Conservation (phyloP, 2,888 invertebrate species). For the Girardia tigrina region DNA sequence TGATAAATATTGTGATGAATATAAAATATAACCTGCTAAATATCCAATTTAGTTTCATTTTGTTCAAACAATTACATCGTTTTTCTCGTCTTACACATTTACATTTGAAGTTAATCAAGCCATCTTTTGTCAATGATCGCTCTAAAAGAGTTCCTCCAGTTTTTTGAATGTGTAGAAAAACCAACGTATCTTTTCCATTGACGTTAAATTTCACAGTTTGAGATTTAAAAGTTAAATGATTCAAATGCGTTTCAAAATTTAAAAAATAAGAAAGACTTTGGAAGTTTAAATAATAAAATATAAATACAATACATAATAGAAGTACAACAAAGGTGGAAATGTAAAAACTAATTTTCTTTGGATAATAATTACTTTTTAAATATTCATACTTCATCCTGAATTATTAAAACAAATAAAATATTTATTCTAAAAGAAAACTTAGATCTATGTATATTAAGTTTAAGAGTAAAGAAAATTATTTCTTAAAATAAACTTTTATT, state of each 20-base stretch:
- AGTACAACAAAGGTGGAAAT: no score
- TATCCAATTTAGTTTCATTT: not conserved
- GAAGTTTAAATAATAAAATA: not conserved
- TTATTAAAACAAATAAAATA: no score
- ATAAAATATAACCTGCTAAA: conserved; percentile 25
- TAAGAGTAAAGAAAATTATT: no score
- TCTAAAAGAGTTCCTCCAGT: conserved; percentile 25
- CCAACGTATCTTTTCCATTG: not conserved
- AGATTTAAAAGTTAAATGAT: not conserved
- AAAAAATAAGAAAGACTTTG: not conserved
- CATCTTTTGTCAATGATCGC: not conserved
- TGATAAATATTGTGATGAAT: not conserved
- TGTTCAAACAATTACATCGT: not conserved
- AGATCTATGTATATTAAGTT: no score
- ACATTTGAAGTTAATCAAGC: not conserved
- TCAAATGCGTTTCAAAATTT: not conserved
- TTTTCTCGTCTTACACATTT: conserved; percentile 18
- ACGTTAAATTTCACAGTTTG: not conserved
- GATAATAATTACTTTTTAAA: no score
- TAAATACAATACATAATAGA: not conserved
- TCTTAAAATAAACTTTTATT: no score
- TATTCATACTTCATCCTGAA: no score
- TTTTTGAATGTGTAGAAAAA: conserved; percentile 32
- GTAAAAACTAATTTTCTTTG: no score
- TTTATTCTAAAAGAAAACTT: no score